phyloP scores from a whole-genome alignment of 2,888 invertebrate species.

The Drosophila silvestris region DNA sequence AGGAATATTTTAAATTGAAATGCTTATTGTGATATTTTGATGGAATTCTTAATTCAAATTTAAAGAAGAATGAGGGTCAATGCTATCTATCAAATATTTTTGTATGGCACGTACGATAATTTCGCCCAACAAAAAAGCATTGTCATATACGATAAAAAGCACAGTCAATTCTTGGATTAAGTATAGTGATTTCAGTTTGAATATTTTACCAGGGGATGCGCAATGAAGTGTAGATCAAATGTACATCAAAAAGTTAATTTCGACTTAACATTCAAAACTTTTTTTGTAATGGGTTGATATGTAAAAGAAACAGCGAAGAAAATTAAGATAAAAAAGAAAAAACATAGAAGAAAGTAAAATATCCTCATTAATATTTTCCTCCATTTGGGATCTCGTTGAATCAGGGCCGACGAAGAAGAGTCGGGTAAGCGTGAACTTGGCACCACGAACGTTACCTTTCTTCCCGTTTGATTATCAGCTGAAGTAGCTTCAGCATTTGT shows the following conservation, averaged over 20 bases:
- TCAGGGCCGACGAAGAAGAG: too few relatives aligned
- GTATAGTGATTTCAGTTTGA: neutral
- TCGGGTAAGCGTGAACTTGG: neutral
- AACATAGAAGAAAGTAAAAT: neutral
- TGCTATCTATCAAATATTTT: neutral
- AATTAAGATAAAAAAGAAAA: neutral
- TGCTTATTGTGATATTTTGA: neutral
- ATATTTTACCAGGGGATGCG: too few relatives aligned
- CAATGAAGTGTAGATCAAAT: neutral
- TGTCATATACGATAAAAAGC: neutral
- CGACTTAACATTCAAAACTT: neutral
- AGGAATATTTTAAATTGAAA: neutral
- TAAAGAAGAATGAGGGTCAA: neutral
- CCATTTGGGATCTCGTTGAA: neutral
- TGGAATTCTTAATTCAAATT: neutral
- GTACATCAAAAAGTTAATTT: neutral
- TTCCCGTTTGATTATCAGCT: neutral
- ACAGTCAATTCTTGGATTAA: neutral
- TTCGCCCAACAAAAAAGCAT: neutral
- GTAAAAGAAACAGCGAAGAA: neutral
- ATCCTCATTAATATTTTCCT: neutral
- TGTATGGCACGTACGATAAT: too few relatives aligned
- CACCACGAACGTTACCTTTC: neutral
- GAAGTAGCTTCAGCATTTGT: neutral
- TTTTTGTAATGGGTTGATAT: neutral